Evolutionary conservation across 1,140 invertebrate species (phyloP).

Genomic region (Acromyrmex echinatior): DNA sequence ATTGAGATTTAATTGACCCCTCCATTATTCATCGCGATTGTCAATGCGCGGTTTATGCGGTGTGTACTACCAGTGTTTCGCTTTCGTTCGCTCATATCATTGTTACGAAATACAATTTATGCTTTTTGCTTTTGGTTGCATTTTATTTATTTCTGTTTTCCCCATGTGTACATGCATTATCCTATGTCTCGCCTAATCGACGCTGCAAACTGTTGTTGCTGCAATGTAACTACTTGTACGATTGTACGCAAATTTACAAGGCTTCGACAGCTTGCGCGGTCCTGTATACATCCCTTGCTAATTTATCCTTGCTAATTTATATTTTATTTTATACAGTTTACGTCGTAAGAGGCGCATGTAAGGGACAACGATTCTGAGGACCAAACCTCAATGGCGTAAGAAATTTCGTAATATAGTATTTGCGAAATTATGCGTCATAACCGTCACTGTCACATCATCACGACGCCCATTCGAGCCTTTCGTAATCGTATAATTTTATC

Average conservation of each 20-base stretch:
- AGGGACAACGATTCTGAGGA: background rate
- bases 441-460: background rate
- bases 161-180: slow-evolving; percentile 38
- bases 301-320: slow-evolving; percentile 3
- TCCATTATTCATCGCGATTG: slow-evolving; percentile 81
- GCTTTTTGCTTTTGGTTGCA: slow-evolving; percentile 71
- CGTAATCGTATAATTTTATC: slow-evolving; percentile 45
- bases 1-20: slow-evolving; percentile 82
- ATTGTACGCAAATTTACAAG: background rate
- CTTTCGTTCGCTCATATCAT: slow-evolving; percentile 73
- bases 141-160: slow-evolving; percentile 72
- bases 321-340: slow-evolving; percentile 35
- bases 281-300: background rate
- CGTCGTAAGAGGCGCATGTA: background rate
- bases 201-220: slow-evolving; percentile 33
- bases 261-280: slow-evolving; percentile 34
- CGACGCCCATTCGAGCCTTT: slow-evolving; percentile 35
- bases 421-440: background rate
- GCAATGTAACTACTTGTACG: background rate
- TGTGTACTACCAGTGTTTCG: slow-evolving; percentile 72
- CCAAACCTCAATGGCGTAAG: background rate
- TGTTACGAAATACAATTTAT: slow-evolving; percentile 77
- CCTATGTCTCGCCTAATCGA: slow-evolving; percentile 34
- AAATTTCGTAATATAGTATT: slow-evolving; percentile 1
- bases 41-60: slow-evolving; percentile 75